Evolutionary conservation across 2,888 invertebrate genomes (phyloP).

Genomic region (Melanchra persicariae): DNA sequence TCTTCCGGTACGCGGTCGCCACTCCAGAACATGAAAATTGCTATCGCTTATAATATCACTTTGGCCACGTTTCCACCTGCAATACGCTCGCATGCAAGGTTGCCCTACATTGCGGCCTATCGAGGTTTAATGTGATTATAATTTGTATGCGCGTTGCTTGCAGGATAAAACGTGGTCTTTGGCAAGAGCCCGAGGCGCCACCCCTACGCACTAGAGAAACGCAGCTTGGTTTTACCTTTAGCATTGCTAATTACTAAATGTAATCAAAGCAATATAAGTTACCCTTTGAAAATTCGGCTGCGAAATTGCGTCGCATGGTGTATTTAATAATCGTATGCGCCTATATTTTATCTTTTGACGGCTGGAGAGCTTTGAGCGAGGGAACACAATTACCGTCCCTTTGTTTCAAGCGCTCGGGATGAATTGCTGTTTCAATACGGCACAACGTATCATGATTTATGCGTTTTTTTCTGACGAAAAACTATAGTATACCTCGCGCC

Average conservation of each 20-base stretch:
- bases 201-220: no score
- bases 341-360: slow-evolving; percentile 43
- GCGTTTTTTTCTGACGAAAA: background rate
- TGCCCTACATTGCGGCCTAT: no score
- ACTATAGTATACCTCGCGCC: background rate
- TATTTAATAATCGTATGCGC: slow-evolving; percentile 14
- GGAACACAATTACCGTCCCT: slow-evolving; percentile 32
- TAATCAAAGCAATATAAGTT: background rate
- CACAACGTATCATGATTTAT: background rate
- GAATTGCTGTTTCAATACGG: slow-evolving; percentile 29
- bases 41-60: no score
- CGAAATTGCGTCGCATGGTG: background rate
- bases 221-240: no score
- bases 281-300: background rate
- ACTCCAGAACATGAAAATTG: no score
- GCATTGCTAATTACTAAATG: background rate
- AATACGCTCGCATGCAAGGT: no score
- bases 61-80: no score
- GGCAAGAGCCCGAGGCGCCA: no score
- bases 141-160: no score
- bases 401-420: slow-evolving; percentile 27
- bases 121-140: no score
- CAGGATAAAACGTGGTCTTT: no score
- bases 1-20: no score
- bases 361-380: slow-evolving; percentile 19